These are phyloP conservation scores for Oxytorus armatus DNA, from an alignment of 2,888 invertebrate genomes.

Conservation along the genomic window DNA sequence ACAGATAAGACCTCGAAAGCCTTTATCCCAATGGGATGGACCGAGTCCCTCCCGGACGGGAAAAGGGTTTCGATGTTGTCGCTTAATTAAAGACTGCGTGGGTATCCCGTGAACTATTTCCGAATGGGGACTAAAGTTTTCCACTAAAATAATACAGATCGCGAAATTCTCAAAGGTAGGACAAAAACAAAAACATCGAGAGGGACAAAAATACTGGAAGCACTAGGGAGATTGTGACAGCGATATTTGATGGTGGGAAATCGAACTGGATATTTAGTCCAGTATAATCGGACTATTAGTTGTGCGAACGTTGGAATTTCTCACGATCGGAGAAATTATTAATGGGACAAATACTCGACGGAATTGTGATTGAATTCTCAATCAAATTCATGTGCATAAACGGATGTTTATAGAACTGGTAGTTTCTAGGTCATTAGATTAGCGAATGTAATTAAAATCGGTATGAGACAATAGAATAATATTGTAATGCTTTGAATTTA, in stretches of 20 bases:
- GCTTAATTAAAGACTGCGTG: slow-evolving; percentile 19
- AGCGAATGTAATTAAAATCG: too few relatives aligned
- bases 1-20: not conserved
- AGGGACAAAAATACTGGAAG: not conserved
- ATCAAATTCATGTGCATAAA: not conserved
- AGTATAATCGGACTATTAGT: too few relatives aligned
- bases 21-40: not conserved
- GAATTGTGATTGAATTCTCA: too few relatives aligned
- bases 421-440: not conserved
- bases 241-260: too few relatives aligned
- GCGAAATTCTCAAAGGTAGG: not conserved
- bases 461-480: not conserved
- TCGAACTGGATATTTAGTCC: too few relatives aligned
- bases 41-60: slow-evolving; percentile 6
- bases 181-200: not conserved
- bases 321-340: too few relatives aligned
- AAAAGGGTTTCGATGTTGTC: slow-evolving; percentile 53
- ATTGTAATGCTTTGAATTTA: too few relatives aligned
- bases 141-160: not conserved
- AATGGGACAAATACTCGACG: too few relatives aligned
- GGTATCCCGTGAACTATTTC: slow-evolving; percentile 6
- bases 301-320: too few relatives aligned
- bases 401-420: not conserved
- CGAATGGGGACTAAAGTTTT: slow-evolving; percentile 1
- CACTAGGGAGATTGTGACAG: too few relatives aligned